Conservation (phyloP, 1,140 invertebrate species). For the Archivesica marissinica region DNA sequence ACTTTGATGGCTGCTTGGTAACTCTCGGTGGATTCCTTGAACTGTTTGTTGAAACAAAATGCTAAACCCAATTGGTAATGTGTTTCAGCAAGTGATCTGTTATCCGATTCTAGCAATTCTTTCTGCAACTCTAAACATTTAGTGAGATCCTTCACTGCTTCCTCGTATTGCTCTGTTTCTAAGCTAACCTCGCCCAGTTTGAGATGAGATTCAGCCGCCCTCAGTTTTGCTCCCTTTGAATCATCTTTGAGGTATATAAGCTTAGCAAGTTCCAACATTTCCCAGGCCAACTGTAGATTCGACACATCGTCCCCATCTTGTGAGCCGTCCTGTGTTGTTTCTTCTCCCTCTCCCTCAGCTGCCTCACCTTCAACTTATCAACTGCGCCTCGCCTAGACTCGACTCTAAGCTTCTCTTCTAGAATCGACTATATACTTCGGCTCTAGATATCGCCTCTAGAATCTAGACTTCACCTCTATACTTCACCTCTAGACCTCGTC, state of each 20-base stretch:
- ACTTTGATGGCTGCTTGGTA: constrained; percentile 90
- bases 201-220: constrained; percentile 91
- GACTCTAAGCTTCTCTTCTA: too few relatives aligned
- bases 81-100: constrained; percentile 84
- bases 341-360: constrained; percentile 50
- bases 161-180: constrained; percentile 92
- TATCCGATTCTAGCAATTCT: constrained; percentile 85
- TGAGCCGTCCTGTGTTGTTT: constrained; percentile 56
- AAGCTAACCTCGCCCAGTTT: constrained; percentile 91
- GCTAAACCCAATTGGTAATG: constrained; percentile 94
- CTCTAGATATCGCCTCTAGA: too few relatives aligned
- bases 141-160: constrained; percentile 90
- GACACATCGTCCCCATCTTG: constrained; percentile 85
- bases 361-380: constrained; percentile 59
- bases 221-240: constrained; percentile 85
- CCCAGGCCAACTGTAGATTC: constrained; percentile 94
- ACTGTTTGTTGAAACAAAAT: constrained; percentile 89
- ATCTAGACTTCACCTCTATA: too few relatives aligned
- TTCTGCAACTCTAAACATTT: constrained; percentile 89
- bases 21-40: constrained; percentile 89
- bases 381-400: too few relatives aligned
- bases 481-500: too few relatives aligned
- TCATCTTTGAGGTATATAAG: constrained; percentile 88
- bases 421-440: too few relatives aligned
- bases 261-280: constrained; percentile 94